Percentiles rank a stretch among this genome's conserved stretches.
Conservation (phyloP, 2,888 invertebrate species). For the Ischnura elegans region DNA sequence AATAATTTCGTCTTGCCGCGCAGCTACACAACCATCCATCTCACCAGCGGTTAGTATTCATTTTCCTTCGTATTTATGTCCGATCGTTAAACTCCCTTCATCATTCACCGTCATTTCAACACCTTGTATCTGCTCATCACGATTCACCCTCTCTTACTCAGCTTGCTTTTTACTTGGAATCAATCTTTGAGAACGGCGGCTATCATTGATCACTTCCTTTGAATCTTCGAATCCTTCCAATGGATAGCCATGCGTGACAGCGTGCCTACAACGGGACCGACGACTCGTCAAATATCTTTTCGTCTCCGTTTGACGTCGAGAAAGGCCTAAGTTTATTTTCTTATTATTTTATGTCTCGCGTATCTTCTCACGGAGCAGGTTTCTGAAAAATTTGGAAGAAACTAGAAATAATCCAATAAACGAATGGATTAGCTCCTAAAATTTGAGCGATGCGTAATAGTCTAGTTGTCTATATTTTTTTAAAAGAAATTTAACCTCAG, state of each 20-base stretch:
- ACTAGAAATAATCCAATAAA: too few species aligned
- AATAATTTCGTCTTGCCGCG: not conserved
- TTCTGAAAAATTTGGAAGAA: too few species aligned
- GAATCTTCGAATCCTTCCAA: not conserved
- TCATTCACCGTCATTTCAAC: constrained; percentile 65
- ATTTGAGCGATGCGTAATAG: too few species aligned
- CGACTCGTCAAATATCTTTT: not conserved
- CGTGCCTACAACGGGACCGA: not conserved
- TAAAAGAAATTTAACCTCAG: too few species aligned
- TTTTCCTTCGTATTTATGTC: constrained; percentile 37
- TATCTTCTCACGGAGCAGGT: too few species aligned
- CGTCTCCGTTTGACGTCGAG: not conserved
- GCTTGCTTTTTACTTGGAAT: constrained; percentile 75
- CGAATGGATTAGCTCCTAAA: too few species aligned
- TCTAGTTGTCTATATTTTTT: too few species aligned
- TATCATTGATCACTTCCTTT: constrained; percentile 20
- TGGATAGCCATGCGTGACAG: constrained; percentile 47
- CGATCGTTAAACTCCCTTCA: constrained; percentile 45
- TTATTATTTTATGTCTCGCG: not conserved
- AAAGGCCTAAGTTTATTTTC: not conserved
- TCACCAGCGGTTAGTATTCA: constrained; percentile 18
- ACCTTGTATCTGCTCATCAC: constrained; percentile 66
- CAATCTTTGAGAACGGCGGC: constrained; percentile 71
- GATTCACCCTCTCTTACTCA: constrained; percentile 70
- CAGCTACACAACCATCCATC: not conserved